Evolutionary conservation across 2,888 invertebrate genomes (phyloP).

Genomic region (Microdon myrmicae): DNA sequence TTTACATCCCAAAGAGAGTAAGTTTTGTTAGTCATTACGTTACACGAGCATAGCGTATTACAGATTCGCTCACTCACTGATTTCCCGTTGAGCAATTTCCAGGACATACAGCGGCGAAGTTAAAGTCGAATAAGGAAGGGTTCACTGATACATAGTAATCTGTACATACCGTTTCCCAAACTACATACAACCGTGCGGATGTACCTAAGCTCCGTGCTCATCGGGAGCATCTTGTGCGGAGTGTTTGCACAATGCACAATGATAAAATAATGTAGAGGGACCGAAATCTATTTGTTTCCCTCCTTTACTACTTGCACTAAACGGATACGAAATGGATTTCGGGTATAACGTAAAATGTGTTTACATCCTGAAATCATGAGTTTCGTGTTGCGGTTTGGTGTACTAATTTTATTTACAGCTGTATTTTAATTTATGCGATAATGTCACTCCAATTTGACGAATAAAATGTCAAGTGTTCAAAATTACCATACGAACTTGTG

Average conservation of each 20-base stretch:
- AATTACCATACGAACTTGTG: no score
- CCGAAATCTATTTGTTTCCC: constrained; percentile 42
- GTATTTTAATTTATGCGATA: neutral
- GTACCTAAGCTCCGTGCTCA: constrained; percentile 6
- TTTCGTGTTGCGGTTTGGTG: constrained; percentile 44
- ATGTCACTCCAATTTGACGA: neutral
- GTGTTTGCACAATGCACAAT: constrained; percentile 27
- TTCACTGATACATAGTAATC: neutral
- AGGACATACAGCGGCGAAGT: constrained; percentile 6
- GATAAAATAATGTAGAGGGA: constrained; percentile 35
- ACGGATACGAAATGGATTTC: constrained; percentile 51
- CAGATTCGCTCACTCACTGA: constrained; percentile 29
- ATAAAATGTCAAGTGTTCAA: no score
- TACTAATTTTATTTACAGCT: neutral
- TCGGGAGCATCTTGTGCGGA: constrained; percentile 5
- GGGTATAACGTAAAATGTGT: constrained; percentile 51
- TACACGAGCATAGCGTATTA: constrained; percentile 31
- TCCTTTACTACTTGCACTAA: constrained; percentile 48
- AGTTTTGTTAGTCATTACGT: constrained; percentile 37
- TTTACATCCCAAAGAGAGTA: no score
- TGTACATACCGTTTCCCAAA: neutral
- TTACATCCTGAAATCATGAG: constrained; percentile 49
- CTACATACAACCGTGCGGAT: neutral
- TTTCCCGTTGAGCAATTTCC: constrained; percentile 25
- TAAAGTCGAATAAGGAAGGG: constrained; percentile 16